phyloP scores from a whole-genome alignment of 2,888 invertebrate genomes.

The Cactoblastis cactorum region DNA sequence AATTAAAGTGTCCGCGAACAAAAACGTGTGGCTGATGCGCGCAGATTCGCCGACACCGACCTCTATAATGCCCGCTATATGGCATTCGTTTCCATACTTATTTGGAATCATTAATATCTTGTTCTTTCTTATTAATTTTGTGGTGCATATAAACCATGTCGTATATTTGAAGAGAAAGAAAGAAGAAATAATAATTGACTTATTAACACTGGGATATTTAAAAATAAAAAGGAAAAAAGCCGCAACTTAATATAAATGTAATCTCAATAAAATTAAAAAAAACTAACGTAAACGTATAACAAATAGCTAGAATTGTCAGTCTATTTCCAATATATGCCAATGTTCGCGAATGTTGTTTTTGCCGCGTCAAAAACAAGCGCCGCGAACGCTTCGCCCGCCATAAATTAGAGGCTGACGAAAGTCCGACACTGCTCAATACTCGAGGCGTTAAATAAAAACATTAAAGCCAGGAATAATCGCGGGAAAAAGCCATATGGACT shows the following conservation, averaged over 20 bases:
- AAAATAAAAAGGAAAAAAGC: too few relatives aligned
- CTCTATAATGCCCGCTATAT: background rate
- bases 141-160: too few relatives aligned
- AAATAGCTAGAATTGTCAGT: too few relatives aligned
- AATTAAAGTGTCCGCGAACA: conserved; percentile 69
- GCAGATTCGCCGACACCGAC: conserved; percentile 24
- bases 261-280: too few relatives aligned
- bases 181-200: too few relatives aligned
- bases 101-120: too few relatives aligned
- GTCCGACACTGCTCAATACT: conserved; percentile 72
- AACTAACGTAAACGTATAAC: too few relatives aligned
- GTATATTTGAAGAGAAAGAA: too few relatives aligned
- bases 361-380: conserved; percentile 62
- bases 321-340: background rate
- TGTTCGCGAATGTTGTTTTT: conserved; percentile 51
- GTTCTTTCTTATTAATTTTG: too few relatives aligned
- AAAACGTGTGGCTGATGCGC: conserved; percentile 58
- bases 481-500: conserved; percentile 68
- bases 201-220: too few relatives aligned
- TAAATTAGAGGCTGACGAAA: conserved; percentile 73
- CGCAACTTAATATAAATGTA: too few relatives aligned
- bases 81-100: background rate
- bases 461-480: conserved; percentile 74
- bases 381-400: conserved; percentile 56
- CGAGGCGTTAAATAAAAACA: conserved; percentile 76